Percentiles rank a stretch among this genome's conserved stretches.
Evolutionary conservation across 1,140 invertebrate genomes (phyloP).

Genomic region (Drosophila auraria): DNA sequence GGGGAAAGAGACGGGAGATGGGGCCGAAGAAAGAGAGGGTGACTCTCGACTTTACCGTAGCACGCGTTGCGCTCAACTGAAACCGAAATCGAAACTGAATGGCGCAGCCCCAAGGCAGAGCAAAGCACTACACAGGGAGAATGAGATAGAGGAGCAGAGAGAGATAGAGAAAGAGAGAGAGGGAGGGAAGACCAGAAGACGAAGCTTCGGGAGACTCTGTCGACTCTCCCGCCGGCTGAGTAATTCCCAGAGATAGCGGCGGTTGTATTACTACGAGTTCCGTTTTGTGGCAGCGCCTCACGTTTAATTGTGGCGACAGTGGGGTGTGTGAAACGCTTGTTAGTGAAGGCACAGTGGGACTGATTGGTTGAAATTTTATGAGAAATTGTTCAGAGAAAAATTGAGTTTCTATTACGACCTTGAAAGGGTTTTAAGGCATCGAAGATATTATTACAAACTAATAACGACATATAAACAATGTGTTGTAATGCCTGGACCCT

Average conservation of each 20-base stretch:
- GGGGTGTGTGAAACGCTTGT: slow-evolving; percentile 34
- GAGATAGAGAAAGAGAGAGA: not conserved
- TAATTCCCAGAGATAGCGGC: slow-evolving; percentile 44
- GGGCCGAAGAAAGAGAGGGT: slow-evolving; percentile 7
- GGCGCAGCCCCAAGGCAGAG: slow-evolving; percentile 40
- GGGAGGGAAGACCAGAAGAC: slow-evolving; percentile 30
- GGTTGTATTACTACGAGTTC: slow-evolving; percentile 55
- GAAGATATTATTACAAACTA: not conserved
- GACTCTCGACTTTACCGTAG: slow-evolving; percentile 52
- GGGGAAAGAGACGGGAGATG: not conserved
- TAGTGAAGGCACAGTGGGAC: slow-evolving; percentile 17
- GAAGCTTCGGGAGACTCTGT: slow-evolving; percentile 32
- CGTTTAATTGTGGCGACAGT: slow-evolving; percentile 46
- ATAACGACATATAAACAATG: not conserved
- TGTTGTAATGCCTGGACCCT: too few relatives aligned
- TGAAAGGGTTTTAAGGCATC: not conserved
- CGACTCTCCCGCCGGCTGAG: slow-evolving; percentile 35
- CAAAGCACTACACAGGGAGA: slow-evolving; percentile 17
- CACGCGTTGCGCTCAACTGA: slow-evolving; percentile 77
- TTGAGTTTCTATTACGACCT: too few relatives aligned
- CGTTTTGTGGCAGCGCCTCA: slow-evolving; percentile 53
- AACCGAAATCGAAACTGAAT: slow-evolving; percentile 75
- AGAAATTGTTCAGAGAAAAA: not conserved
- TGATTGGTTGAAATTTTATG: too few relatives aligned
- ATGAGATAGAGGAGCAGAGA: not conserved